These are phyloP conservation scores for Pseudocheirus occidentalis DNA, from an alignment of 2,797 vertebrate genomes.

Conservation along the genomic window DNA sequence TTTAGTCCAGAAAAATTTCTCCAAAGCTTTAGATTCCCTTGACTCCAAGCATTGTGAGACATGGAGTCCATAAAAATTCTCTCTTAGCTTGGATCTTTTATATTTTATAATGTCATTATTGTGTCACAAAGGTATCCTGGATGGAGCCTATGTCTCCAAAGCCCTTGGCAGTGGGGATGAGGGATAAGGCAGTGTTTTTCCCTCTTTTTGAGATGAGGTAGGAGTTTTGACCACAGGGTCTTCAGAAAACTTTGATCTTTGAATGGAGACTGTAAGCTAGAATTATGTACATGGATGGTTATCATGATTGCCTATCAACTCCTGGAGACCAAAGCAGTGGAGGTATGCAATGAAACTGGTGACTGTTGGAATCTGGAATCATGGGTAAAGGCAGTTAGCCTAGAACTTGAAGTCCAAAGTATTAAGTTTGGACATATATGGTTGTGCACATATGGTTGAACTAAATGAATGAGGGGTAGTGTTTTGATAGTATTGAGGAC, in stretches of 20 bases:
- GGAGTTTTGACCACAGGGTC: background rate
- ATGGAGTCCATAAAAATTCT: background rate
- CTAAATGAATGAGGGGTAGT: background rate
- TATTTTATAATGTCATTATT: background rate
- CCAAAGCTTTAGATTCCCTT: background rate
- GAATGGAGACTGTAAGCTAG: background rate
- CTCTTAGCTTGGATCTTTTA: background rate
- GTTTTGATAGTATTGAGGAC: background rate
- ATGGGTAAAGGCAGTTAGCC: background rate
- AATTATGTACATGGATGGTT: background rate
- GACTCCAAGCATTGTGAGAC: background rate
- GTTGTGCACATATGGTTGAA: background rate
- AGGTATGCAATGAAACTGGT: background rate
- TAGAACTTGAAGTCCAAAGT: background rate
- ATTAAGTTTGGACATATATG: background rate
- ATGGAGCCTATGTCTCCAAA: background rate
- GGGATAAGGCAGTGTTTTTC: background rate
- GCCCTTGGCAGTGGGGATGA: background rate
- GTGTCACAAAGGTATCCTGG: background rate
- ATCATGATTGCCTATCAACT: background rate
- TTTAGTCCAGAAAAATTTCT: background rate
- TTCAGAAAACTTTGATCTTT: background rate
- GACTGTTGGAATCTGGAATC: background rate
- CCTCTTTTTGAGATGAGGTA: background rate
- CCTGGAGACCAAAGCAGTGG: background rate